Evolutionary conservation across 2,797 vertebrate genomes (phyloP).

Genomic region (Platyrinchus mystaceus): DNA sequence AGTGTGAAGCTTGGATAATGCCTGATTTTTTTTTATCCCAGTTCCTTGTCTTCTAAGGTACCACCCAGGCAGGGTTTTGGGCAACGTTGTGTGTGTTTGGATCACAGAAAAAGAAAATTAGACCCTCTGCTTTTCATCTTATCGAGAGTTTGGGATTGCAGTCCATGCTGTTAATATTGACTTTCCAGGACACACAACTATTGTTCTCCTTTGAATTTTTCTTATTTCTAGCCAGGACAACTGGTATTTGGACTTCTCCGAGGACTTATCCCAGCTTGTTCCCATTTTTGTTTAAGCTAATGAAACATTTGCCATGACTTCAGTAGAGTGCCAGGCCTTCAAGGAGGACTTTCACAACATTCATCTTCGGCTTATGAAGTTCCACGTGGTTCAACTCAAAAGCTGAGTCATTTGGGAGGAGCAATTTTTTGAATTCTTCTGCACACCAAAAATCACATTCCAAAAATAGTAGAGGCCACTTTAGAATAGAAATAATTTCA

Average conservation of each 20-base stretch:
- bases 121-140: neutral
- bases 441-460: neutral
- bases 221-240: neutral
- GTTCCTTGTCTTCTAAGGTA: neutral
- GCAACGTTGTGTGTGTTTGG: neutral
- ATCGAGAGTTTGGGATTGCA: neutral
- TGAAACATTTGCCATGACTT: neutral
- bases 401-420: neutral
- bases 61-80: neutral
- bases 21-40: neutral
- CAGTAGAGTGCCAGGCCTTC: neutral
- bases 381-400: neutral
- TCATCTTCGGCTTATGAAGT: slow-evolving; percentile 12
- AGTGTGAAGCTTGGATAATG: neutral
- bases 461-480: neutral
- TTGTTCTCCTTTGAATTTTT: neutral
- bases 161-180: neutral
- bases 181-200: neutral
- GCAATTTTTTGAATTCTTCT: neutral
- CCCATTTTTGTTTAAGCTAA: neutral
- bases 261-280: neutral
- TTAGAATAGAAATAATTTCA: neutral
- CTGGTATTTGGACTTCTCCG: neutral
- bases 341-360: neutral
- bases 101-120: neutral